phyloP scores from a whole-genome alignment of 2,888 invertebrate genomes.

The Artemia sp. region DNA sequence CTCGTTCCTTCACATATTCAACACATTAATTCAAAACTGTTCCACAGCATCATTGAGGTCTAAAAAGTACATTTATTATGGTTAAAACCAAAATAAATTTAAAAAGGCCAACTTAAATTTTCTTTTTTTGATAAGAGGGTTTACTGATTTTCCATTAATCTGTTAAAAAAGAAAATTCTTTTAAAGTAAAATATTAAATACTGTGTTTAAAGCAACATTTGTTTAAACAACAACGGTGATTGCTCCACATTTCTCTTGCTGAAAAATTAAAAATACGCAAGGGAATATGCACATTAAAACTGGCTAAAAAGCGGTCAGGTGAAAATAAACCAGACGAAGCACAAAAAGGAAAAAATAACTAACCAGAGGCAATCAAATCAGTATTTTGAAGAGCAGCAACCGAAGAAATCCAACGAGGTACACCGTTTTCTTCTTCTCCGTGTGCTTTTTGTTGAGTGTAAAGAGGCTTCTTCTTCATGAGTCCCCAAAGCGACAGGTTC shows the following conservation, averaged over 20 bases:
- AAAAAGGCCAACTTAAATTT: too few species aligned
- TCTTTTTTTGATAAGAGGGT: too few species aligned
- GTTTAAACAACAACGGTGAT: neutral
- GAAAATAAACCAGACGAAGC: conserved; percentile 8
- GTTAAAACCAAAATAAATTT: too few species aligned
- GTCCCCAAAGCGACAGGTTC: conserved; percentile 60
- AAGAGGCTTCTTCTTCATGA: conserved; percentile 68
- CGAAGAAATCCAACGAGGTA: conserved; percentile 69
- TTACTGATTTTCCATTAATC: too few species aligned
- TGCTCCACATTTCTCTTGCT: too few species aligned
- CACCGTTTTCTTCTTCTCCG: conserved; percentile 27
- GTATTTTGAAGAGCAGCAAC: conserved; percentile 63
- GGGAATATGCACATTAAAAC: neutral
- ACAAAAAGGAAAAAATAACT: conserved; percentile 23
- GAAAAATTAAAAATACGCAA: neutral
- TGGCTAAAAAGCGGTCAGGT: conserved; percentile 8
- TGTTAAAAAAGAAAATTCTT: too few species aligned
- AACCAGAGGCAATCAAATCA: conserved; percentile 72
- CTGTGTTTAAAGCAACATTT: conserved; percentile 15
- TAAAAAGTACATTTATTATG: too few species aligned
- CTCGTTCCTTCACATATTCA: too few species aligned
- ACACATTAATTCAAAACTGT: too few species aligned
- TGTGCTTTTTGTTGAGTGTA: conserved; percentile 53
- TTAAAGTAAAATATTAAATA: too few species aligned
- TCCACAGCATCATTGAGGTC: too few species aligned